Percentiles rank a stretch among this genome's conserved stretches.
Evolutionary conservation across 1,140 invertebrate genomes (phyloP).

Genomic region (Megalonaias nervosa): DNA sequence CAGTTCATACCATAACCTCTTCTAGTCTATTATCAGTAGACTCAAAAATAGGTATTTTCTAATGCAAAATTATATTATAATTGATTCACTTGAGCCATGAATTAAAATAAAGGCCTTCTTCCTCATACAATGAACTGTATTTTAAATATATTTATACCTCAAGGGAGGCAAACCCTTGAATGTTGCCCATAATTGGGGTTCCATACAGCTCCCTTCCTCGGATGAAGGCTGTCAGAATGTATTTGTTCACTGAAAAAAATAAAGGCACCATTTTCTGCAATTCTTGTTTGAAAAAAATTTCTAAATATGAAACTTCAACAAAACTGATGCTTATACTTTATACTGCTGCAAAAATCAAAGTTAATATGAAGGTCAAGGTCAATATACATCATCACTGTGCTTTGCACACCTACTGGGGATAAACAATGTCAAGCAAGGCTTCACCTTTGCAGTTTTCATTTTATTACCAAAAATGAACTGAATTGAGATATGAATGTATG

Average conservation of each 20-base stretch:
- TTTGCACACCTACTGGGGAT: background rate
- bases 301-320: constrained; percentile 12
- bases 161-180: constrained; percentile 28
- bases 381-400: background rate
- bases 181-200: constrained; percentile 44
- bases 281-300: background rate
- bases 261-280: background rate
- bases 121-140: no score
- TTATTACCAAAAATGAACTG: no score
- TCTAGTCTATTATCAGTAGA: background rate
- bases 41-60: background rate
- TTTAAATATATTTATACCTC: constrained; percentile 30
- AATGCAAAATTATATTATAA: background rate
- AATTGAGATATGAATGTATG: no score
- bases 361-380: background rate
- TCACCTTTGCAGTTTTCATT: no score
- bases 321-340: background rate
- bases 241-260: constrained; percentile 74
- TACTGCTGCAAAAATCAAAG: background rate
- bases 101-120: background rate
- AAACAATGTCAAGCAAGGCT: background rate
- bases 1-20: no score
- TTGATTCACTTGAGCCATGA: no score
- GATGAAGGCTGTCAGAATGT: constrained; percentile 74
- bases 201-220: constrained; percentile 72